Percentiles rank a stretch among this genome's conserved stretches.
These are phyloP conservation scores for Microtus ochrogaster DNA, from an alignment of 2,113 vertebrate genomes.

Conservation along the genomic window DNA sequence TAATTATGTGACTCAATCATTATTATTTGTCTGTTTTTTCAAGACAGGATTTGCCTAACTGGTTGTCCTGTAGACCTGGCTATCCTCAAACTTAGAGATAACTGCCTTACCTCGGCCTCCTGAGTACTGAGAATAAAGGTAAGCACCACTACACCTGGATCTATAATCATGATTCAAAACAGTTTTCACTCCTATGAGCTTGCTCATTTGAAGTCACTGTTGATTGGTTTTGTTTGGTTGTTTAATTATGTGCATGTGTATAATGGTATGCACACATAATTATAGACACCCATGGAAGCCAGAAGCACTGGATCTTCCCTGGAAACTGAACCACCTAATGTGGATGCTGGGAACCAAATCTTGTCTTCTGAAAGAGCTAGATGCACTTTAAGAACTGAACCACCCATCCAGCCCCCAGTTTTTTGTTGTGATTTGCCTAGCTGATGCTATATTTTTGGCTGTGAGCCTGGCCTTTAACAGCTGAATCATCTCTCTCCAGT, in stretches of 20 bases:
- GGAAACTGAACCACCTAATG: not conserved
- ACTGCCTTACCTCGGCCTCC: not conserved
- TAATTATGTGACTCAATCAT: not conserved
- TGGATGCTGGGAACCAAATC: not conserved
- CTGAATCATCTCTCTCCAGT: not conserved
- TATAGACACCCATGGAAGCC: not conserved
- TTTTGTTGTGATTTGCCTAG: slow-evolving; percentile 10
- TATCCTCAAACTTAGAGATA: not conserved
- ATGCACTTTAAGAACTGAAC: not conserved
- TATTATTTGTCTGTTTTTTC: not conserved
- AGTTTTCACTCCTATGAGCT: slow-evolving; percentile 21
- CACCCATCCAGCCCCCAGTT: not conserved
- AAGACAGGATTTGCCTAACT: not conserved
- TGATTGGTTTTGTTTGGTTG: not conserved
- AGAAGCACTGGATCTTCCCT: not conserved
- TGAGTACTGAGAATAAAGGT: not conserved
- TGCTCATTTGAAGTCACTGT: slow-evolving; percentile 33
- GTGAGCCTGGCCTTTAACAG: not conserved
- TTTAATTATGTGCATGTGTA: not conserved
- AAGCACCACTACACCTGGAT: not conserved
- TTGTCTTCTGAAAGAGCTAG: not conserved
- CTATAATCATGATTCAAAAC: not conserved
- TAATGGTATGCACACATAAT: not conserved
- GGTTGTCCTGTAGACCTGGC: not conserved
- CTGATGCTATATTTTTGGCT: not conserved